Base-by-base conservation (phyloP, 2,888 invertebrate species). In the Laspeyria flexula region DNA sequence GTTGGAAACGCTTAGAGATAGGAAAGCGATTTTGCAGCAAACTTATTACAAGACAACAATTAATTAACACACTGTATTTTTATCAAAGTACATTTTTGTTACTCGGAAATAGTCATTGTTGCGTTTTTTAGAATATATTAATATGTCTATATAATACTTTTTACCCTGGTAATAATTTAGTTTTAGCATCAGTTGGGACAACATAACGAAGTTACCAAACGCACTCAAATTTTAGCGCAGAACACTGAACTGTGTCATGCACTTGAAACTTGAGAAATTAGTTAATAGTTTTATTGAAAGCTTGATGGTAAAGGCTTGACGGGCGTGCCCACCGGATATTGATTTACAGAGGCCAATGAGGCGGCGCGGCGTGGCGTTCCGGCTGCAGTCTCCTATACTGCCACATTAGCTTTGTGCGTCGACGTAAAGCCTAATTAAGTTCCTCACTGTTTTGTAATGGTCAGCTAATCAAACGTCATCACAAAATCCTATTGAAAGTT, bases 261-360 rank as follows among this genome's bases (percentile, higher is more conserved):
- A 31, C 31, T 31, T 25, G 5, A 4, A 69, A 65, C 63, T 73
- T 67, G 66, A 71, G 71, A 72, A 74, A 67, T 73, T 74, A 71
- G 76, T 77, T 77, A 76, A 71, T 65, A 55, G 49, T 74, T 73
- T 71, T 71, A 73, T 73, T 73, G 62, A 66, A 63, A 68, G n/a
- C n/a, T n/a, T 70, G 62, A 58, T 61, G 50, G 61, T 41, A 60
- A 59, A 67, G 68, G 70, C 70, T 74, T 69, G 75, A 75, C 79
- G 73, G 73, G 73, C 82, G 77, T 77, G 71, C 77, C 75, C 78
- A 82, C 86, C 88, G 91, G 90, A 90, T 90, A 91, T 91, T 88
- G 90, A 89, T 90, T 90, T 86, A 89, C 81, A 77, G 79, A 73
- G 77, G 75, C 81, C 84, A 83, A 78, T 83, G 75, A 73, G 79